phyloP scores from a whole-genome alignment of 2,113 vertebrate genomes.

The Formicarius rufipectus region DNA sequence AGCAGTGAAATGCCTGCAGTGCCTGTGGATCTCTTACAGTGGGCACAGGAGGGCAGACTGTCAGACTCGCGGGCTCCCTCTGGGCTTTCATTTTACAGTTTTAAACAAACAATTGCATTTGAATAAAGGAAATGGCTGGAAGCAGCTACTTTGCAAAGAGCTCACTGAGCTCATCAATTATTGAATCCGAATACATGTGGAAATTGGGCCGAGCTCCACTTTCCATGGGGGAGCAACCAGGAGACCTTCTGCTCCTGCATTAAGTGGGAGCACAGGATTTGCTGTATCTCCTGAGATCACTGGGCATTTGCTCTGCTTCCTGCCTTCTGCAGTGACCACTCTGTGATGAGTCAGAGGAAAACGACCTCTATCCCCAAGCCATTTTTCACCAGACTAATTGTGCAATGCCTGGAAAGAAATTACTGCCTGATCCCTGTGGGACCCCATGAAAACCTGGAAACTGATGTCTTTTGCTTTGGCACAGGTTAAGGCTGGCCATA shows the following conservation, averaged over 20 bases:
- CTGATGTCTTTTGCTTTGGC: not conserved
- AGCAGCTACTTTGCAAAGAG: not conserved
- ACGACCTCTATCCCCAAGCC: not conserved
- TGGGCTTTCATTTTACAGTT: not conserved
- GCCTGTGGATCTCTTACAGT: not conserved
- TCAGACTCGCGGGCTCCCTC: not conserved
- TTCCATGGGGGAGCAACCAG: not conserved
- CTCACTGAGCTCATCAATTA: constrained; percentile 26
- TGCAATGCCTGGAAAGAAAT: constrained; percentile 2
- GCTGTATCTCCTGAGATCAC: not conserved
- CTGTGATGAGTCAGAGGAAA: not conserved
- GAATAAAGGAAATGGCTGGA: constrained; percentile 36
- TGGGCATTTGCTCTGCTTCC: not conserved
- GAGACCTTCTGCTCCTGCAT: not conserved
- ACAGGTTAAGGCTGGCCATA: not conserved
- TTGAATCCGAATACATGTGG: not conserved
- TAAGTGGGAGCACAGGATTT: not conserved
- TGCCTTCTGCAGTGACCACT: not conserved
- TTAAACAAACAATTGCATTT: constrained; percentile 25
- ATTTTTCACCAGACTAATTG: constrained; percentile 25
- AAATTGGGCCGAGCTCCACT: not conserved
- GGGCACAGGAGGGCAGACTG: not conserved
- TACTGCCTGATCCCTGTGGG: not conserved
- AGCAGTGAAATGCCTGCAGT: not conserved
- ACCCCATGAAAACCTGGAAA: not conserved